Base-by-base conservation (phyloP, 1,140 invertebrate genomes). In the Penaeus indicus region DNA sequence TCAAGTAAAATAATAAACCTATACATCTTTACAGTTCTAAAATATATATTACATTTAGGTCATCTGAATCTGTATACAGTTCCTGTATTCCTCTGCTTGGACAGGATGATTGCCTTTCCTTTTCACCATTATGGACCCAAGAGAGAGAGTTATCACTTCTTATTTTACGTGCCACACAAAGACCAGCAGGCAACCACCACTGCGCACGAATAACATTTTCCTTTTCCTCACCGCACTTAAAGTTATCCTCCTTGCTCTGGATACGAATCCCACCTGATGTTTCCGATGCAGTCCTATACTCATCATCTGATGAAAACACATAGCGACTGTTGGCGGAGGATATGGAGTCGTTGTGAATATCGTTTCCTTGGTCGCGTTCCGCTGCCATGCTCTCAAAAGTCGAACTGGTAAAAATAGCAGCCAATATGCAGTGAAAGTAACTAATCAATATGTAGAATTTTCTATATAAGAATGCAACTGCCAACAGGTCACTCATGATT, bases 221-320 rank as follows among this genome's bases (percentile, higher is more conserved):
- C 47, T 77, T 69, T 47, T 64, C 38, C 90, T 91, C 89, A 87
- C 91, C 91, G 78, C 89, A 91, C 80, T 92, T 91, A 60, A 89
- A 90, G 64, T 83, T 89, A 38, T 90, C 90, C 64, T 88, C 90
- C 21, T 85, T 86, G 38, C 86, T 85, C 25, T 82, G 78, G 60
- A 75, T 84, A 72, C 84, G 86, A 64, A 86, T 85, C 47, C 86
- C 86, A 62, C 27, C 90, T 22, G 91, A 92, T 13, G 91, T 89
- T 75, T 92, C 91, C 1, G 96, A 97, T 7, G 96, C 96, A 1
- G 96, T 97, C 91, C 96, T 94, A 90, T 97, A 97, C 91, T 97
- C 96, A 92, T 97, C 96, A 91, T 97, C 96, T 1, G 96, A 97
- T 0, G 96, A 97, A 89, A 97, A 96, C n/a, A 67, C 79, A 27